Base-by-base conservation (phyloP, 2,113 vertebrate species). In the Microtus montanus region DNA sequence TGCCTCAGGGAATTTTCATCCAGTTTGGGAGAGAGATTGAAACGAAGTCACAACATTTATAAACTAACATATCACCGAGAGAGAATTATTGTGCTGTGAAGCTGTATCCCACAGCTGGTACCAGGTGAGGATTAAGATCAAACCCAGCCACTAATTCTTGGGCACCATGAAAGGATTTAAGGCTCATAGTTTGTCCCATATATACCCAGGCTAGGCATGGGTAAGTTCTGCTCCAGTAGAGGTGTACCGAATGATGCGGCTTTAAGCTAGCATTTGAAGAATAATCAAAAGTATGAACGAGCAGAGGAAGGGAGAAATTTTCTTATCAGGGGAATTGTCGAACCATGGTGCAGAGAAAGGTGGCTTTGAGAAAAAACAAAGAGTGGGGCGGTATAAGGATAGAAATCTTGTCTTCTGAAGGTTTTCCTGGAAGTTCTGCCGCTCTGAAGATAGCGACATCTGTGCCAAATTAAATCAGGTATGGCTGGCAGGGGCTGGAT, bases 11-110 rank as follows among this genome's bases (percentile, higher is more conserved):
- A 78, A 71, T 97, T 96, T 92, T 85, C 63, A 68, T 89, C 66
- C 61, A 49, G 89, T 91, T 92, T 47, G 1, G n/a, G 74, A 87
- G 85, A 66, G 68, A 93, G 92, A 92, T 38, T 96, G 95, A 97
- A 97, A 95, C 95, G 95, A 95, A 96, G 93, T 83, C 87, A 89
- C 85, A 89, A 68, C 87, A 73, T 93, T 94, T 93, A 94, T 92
- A 95, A 95, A 94, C 79, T 87, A 96, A 96, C 93, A 63, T 86
- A 79, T 86, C 70, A 68, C 70, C 38, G 54, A 82, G 77, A 58
- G 66, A 93, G 95, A 96, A 95, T 84, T 63, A 73, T 66, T 78
- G 61, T 38, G 24, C 71, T 1, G 22, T 24, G 24, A 70, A 87
- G 47, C 68, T 61, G 10, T 26, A 54, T 54, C 68, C 47, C 44